A percentile compares a stretch with the other conserved stretches of the same genome.
Evolutionary conservation across 2,888 invertebrate species (phyloP).

Genomic region (Lamellibrachia columna): DNA sequence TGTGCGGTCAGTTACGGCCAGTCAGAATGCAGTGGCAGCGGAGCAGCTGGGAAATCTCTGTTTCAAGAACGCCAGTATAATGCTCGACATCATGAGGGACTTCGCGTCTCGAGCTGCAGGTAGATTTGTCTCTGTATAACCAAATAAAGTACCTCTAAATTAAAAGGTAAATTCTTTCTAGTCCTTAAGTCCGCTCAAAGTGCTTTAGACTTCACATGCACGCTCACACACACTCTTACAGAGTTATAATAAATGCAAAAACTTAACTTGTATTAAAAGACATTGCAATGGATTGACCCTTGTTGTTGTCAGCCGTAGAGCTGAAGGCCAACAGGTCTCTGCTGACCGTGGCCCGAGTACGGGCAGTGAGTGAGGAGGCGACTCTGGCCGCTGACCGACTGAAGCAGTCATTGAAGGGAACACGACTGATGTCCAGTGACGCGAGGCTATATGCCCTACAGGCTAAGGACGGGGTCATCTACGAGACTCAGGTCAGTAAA

Average conservation of each 20-base stretch:
- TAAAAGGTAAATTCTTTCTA: too few relatives aligned
- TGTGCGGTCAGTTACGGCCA: not conserved
- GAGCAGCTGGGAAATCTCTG: not conserved
- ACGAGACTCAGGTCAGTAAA: not conserved
- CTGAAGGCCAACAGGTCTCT: not conserved
- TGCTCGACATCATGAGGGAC: slow-evolving; percentile 40
- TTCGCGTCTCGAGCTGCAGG: slow-evolving; percentile 29
- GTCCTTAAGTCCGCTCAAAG: too few relatives aligned
- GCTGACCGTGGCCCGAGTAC: not conserved
- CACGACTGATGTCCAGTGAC: not conserved
- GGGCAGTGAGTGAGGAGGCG: not conserved
- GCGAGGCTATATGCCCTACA: not conserved
- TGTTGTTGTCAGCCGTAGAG: not conserved
- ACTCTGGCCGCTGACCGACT: not conserved
- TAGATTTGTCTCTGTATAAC: not conserved
- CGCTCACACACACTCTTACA: too few relatives aligned
- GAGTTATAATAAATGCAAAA: too few relatives aligned
- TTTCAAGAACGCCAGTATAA: slow-evolving; percentile 31
- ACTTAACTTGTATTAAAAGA: not conserved
- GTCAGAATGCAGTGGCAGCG: not conserved
- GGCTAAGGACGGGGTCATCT: not conserved
- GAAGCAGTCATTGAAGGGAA: not conserved
- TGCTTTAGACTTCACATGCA: too few relatives aligned
- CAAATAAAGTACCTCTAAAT: not conserved
- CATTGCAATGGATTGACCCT: not conserved